Conservation (phyloP, 53 echinoderm and acorn worm species). For the Luidia sarsii region DNA sequence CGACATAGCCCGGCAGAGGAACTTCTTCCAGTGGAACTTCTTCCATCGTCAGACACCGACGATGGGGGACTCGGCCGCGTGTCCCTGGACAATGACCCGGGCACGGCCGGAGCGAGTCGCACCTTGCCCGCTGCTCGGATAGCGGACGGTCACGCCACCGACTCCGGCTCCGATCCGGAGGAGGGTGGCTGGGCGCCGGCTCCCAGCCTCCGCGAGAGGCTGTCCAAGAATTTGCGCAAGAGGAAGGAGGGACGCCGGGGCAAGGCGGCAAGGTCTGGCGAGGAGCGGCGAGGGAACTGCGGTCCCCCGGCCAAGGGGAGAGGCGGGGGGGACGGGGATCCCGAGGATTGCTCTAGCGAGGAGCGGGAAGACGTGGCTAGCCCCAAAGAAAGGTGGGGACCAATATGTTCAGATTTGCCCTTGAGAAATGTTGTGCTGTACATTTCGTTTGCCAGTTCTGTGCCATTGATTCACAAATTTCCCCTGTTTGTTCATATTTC, state of each 20-base stretch:
- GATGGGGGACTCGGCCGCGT: background rate
- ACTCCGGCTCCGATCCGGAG: background rate
- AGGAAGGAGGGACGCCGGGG: background rate
- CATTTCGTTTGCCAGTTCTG: too few species aligned
- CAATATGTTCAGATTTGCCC: too few species aligned
- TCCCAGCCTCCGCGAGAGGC: conserved; percentile 47
- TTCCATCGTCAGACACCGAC: background rate
- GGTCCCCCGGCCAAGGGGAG: background rate
- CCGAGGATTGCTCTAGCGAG: too few species aligned
- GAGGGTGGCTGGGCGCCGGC: background rate
- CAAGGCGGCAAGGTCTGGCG: conserved; percentile 1
- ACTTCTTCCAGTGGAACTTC: background rate
- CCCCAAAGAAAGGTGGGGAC: too few species aligned
- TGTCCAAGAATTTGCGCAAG: conserved; percentile 36
- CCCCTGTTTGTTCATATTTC: background rate
- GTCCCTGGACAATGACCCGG: conserved; percentile 13
- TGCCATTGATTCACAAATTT: background rate
- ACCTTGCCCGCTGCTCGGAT: background rate
- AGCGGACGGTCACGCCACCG: background rate
- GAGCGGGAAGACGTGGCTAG: too few species aligned
- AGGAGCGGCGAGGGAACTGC: background rate
- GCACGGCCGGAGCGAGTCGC: conserved; percentile 33
- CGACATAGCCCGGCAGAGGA: background rate
- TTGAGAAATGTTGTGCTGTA: too few species aligned
- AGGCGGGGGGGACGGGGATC: too few species aligned